A percentile compares a stretch with the other conserved stretches of the same genome.
These are phyloP conservation scores for Ceratina australensis DNA, from an alignment of 1,140 invertebrate genomes.

Conservation along the genomic window DNA sequence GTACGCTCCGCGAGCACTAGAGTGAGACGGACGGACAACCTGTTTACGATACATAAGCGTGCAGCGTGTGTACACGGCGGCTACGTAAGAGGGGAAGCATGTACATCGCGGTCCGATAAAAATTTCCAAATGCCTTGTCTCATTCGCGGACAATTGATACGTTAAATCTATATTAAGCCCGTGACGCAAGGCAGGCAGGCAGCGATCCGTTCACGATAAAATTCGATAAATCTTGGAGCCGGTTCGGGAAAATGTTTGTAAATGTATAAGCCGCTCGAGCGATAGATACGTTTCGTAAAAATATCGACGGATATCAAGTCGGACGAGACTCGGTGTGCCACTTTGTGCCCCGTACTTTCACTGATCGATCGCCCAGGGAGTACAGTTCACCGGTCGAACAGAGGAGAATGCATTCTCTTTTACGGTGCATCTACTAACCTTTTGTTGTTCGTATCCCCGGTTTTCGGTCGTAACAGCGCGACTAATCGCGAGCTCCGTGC, in stretches of 20 bases:
- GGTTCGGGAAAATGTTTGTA: not conserved
- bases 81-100: slow-evolving; percentile 19
- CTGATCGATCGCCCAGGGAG: slow-evolving; percentile 54
- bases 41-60: slow-evolving; percentile 64
- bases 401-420: slow-evolving; percentile 49
- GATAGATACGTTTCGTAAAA: slow-evolving; percentile 13
- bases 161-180: too few species aligned
- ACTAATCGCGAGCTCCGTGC: not conserved
- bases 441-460: slow-evolving; percentile 46
- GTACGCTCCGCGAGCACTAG: slow-evolving; percentile 49
- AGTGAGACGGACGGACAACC: slow-evolving; percentile 71
- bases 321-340: slow-evolving; percentile 41
- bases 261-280: slow-evolving; percentile 3
- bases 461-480: slow-evolving; percentile 27
- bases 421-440: slow-evolving; percentile 49
- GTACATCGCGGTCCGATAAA: too few species aligned
- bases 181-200: too few species aligned
- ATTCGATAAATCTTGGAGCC: too few species aligned
- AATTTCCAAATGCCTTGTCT: too few species aligned
- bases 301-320: slow-evolving; percentile 29
- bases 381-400: slow-evolving; percentile 39
- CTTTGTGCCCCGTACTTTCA: slow-evolving; percentile 51
- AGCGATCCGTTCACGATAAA: too few species aligned
- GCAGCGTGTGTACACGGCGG: not conserved
- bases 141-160: too few species aligned